Base-by-base conservation (phyloP, 1,140 invertebrate species). In the Papilio glaucus region DNA sequence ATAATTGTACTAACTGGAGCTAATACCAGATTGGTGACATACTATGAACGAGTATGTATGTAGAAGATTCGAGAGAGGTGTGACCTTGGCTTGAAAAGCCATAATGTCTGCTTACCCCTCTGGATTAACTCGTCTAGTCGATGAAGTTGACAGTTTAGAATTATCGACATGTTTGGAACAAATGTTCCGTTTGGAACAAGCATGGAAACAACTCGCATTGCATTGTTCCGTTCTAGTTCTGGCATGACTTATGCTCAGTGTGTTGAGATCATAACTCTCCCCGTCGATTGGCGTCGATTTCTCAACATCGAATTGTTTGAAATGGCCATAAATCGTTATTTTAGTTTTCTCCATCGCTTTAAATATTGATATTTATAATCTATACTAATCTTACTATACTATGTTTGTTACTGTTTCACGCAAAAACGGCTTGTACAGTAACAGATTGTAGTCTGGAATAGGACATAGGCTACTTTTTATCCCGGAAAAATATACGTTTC, bases 181-280 rank as follows among this genome's bases (percentile, higher is more conserved):
- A 57, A 26, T 49, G 45, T 21, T 57, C 8, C 10, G 21, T 45
- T 45, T 57, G 49, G 49, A 57, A 57, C 21, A 2, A 18, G 15
- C 18, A 21, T 63, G 60, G 68, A 8, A 62, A 69, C 72, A 53
- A 49, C 62, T n/a, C 57, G n/a, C n/a, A n/a, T n/a, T n/a, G n/a
- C n/a, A n/a, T 13, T 24, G 38, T 75, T 39, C 62, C 29, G 7
- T 62, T 62, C 13, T 13, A 4, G 5, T 60, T 13, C 8, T 26
- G 15, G 13, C 13, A 18, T 62, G 61, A 62, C 61, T 62, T 62
- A 62, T 62, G 61, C 61, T 37, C 61, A n/a, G 61, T 38, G n/a
- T 62, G 61, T 37, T 38, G 61, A n/a, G 3, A 29, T 37, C 61
- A 62, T 62, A 62, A 38, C 33, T 62, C 45, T 53, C 29, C 13